These are phyloP conservation scores for Monochamus saltuarius DNA, from an alignment of 1,140 invertebrate genomes.

Conservation along the genomic window DNA sequence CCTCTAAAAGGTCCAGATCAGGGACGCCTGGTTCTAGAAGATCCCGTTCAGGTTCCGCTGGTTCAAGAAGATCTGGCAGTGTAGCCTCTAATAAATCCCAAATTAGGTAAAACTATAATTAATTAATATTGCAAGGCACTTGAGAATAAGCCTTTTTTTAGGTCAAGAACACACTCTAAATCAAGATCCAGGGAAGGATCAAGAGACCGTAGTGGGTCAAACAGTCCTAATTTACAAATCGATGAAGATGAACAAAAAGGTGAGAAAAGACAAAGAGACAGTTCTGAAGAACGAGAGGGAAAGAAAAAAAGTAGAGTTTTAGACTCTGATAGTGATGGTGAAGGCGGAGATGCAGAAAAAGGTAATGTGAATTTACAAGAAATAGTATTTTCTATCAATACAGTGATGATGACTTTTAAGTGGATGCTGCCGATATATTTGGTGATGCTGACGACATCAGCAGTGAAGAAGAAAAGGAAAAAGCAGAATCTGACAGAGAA, in stretches of 20 bases:
- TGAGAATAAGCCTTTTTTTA: not conserved
- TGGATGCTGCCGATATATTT: slow-evolving; percentile 81
- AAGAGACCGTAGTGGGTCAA: slow-evolving; percentile 55
- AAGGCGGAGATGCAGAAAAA: slow-evolving; percentile 43
- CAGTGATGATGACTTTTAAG: slow-evolving; percentile 25
- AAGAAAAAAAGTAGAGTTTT: slow-evolving; percentile 52
- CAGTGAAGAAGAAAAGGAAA: slow-evolving; percentile 69
- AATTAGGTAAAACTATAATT: slow-evolving; percentile 33
- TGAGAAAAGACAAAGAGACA: slow-evolving; percentile 48
- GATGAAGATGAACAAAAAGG: slow-evolving; percentile 49
- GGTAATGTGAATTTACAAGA: slow-evolving; percentile 41
- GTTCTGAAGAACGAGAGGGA: slow-evolving; percentile 45
- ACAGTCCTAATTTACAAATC: slow-evolving; percentile 59
- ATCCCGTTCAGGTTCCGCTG: too few species aligned
- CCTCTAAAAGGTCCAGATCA: slow-evolving; percentile 44
- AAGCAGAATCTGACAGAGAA: slow-evolving; percentile 46
- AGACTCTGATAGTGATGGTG: slow-evolving; percentile 59
- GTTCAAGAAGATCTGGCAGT: slow-evolving; percentile 27
- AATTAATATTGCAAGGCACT: slow-evolving; percentile 2
- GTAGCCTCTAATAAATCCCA: slow-evolving; percentile 31
- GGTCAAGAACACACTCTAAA: slow-evolving; percentile 25
- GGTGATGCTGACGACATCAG: slow-evolving; percentile 91
- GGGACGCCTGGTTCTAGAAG: slow-evolving; percentile 14
- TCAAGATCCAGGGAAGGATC: slow-evolving; percentile 34
- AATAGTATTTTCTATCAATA: slow-evolving; percentile 14